A percentile compares a stretch with the other conserved stretches of the same genome.
phyloP scores from a whole-genome alignment of 2,888 invertebrate species.

The Erpobdella octoculata region DNA sequence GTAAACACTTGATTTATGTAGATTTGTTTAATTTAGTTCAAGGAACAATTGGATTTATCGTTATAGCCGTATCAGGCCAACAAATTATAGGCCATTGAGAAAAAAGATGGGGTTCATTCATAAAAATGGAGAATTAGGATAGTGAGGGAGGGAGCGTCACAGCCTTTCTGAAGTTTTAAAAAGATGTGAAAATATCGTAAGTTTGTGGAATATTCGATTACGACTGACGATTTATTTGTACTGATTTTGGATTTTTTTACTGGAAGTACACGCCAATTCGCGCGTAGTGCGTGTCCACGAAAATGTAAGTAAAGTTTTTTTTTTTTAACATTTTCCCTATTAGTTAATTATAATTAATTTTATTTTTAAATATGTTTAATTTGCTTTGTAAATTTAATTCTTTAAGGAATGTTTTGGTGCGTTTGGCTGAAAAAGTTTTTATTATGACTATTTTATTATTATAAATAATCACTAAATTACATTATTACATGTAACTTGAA shows the following conservation, averaged over 20 bases:
- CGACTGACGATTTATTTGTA: neutral
- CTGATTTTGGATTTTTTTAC: neutral
- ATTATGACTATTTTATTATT: too few species aligned
- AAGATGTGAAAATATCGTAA: neutral
- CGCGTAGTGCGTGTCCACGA: neutral
- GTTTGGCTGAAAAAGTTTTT: too few species aligned
- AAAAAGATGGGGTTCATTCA: constrained; percentile 24
- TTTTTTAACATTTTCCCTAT: neutral
- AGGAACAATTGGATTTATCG: too few species aligned
- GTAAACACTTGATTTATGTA: too few species aligned
- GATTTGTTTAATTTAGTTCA: too few species aligned
- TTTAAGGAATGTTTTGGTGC: too few species aligned
- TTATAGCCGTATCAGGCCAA: too few species aligned
- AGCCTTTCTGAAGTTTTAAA: neutral
- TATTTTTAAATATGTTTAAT: too few species aligned
- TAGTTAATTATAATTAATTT: neutral
- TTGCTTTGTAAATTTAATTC: too few species aligned
- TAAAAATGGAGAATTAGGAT: constrained; percentile 23
- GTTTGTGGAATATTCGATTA: neutral
- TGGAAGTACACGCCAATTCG: neutral
- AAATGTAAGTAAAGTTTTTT: neutral
- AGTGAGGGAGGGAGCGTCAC: too few species aligned
- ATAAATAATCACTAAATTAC: too few species aligned
- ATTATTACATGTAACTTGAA: neutral
- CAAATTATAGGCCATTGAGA: constrained; percentile 18